Evolutionary conservation across 2,797 vertebrate genomes (phyloP).

Genomic region (Poeciliopsis paucimaculata): DNA sequence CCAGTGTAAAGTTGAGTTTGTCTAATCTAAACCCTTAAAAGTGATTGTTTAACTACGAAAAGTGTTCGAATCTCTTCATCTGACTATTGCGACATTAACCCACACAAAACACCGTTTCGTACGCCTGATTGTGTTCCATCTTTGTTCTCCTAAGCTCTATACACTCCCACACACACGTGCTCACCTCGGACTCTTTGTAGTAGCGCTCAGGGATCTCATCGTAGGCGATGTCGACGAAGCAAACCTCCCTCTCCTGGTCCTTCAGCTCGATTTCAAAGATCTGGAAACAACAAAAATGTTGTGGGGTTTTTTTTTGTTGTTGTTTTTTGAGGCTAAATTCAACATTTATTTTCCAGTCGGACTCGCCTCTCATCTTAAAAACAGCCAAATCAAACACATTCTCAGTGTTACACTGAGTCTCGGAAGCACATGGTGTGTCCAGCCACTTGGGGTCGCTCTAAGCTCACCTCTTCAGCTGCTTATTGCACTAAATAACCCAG

Average conservation of each 20-base stretch:
- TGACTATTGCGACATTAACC: not conserved
- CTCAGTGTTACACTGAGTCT: not conserved
- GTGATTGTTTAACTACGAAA: conserved; percentile 3
- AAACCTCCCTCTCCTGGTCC: conserved; percentile 91
- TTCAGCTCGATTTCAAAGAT: conserved; percentile 93
- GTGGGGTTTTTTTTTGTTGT: not conserved
- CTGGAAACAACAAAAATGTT: conserved; percentile 70
- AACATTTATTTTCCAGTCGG: not conserved
- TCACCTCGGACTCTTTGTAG: conserved; percentile 94
- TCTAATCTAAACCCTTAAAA: not conserved
- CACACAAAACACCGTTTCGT: not conserved
- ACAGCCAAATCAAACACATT: not conserved
- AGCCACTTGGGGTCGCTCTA: conserved; percentile 50
- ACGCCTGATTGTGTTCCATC: not conserved
- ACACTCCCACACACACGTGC: conserved; percentile 23
- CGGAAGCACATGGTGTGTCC: not conserved
- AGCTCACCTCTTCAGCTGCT: conserved; percentile 7
- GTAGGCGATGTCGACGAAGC: conserved; percentile 96
- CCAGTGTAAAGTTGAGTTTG: conserved; percentile 18
- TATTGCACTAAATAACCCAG: not conserved
- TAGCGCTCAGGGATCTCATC: conserved; percentile 93
- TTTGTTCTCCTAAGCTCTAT: not conserved
- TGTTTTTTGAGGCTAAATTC: not conserved
- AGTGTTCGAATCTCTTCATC: not conserved
- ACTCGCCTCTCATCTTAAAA: not conserved